Evolutionary conservation across 2,797 vertebrate species (phyloP), one percentile per base, ranked within the genome.

Genomic region (Bradypodion ventrale): DNA sequence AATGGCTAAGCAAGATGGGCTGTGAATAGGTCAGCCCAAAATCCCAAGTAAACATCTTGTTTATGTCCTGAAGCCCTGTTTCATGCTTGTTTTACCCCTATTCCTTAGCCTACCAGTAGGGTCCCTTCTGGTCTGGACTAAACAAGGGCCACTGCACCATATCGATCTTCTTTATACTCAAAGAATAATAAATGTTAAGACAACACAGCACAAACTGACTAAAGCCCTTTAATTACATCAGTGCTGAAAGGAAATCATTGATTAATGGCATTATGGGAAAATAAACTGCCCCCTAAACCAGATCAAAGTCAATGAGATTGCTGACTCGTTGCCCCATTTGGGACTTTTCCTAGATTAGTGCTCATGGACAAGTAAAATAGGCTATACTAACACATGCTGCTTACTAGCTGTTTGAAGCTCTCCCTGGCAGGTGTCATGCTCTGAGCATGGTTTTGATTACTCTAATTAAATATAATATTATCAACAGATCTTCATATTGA

Each of bases 201-300:
- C 94, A 95, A 95, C 93, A 93, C 94, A 91, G 95, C 88, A 46
- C 95, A 94, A 94, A 94, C 92, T 91, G 89, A 94, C 96, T 96
- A 96, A 97, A 97, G 94, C 92, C 95, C 95, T 96, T 97, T 98
- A 98, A 99, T 98, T 96, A 96, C 97, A 96, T 96, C 96, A 92
- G 94, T 82, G 94, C 96, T 97, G 97, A 97, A 97, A 98, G 97
- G 96, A 97, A 97, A 97, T 95, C 96, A 97, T 96, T 96, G 97
- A 98, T 96, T 97, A 97, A 93, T 63, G 79, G 97, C 95, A 97
- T 96, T 95, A 96, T 97, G 97, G 97, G 97, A 97, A 96, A 96
- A 97, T 92, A 96, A 95, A 95, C 95, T 94, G 94, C 94, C 95
- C 96, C 96, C 95, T 94, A 95, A 97, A 97, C 94, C 96, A 91